These are phyloP conservation scores for Limosa lapponica DNA, from an alignment of 2,797 vertebrate species.

Conservation along the genomic window DNA sequence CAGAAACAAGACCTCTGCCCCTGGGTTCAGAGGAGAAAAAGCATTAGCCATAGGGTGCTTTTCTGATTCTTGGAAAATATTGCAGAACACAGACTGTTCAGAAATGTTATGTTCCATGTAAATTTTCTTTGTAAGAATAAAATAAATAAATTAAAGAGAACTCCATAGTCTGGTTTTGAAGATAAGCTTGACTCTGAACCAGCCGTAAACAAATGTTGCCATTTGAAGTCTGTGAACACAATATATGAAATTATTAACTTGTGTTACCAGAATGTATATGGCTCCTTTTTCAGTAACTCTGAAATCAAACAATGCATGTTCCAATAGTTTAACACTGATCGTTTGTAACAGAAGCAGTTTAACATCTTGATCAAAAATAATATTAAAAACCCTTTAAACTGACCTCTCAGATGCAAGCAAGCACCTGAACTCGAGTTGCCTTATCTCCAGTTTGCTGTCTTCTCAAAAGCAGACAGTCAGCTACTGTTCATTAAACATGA, in stretches of 20 bases:
- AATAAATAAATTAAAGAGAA: background rate
- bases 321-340: background rate
- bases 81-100: background rate
- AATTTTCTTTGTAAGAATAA: background rate
- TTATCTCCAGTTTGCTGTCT: background rate
- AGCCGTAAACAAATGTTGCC: background rate
- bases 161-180: background rate
- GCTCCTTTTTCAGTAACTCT: background rate
- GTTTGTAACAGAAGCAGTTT: background rate
- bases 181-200: background rate
- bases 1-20: background rate
- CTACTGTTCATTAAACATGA: background rate
- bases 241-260: background rate
- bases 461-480: background rate
- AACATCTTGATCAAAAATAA: background rate
- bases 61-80: background rate
- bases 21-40: background rate
- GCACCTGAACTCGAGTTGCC: fast-evolving
- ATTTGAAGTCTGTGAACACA: slow-evolving; percentile 5
- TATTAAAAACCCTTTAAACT: background rate
- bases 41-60: fast-evolving
- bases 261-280: background rate
- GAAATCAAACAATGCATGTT: background rate
- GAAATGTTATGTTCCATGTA: background rate
- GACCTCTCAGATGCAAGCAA: background rate